Percentiles rank a stretch among this genome's conserved stretches.
These are phyloP conservation scores for Acanthopagrus latus DNA, from an alignment of 2,797 vertebrate species.

Conservation along the genomic window DNA sequence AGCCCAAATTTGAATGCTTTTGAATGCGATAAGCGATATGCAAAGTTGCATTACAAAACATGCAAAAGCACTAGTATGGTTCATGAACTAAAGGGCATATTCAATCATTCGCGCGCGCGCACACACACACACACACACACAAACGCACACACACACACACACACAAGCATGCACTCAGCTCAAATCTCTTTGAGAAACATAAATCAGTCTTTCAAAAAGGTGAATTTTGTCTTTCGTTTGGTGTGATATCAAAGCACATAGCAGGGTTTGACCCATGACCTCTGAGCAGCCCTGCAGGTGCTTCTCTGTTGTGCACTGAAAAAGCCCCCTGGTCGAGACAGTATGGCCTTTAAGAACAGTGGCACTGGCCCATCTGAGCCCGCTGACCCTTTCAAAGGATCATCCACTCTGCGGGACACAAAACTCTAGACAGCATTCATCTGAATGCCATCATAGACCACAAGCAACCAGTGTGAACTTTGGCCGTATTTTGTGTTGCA, in stretches of 20 bases:
- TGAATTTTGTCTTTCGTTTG: constrained; percentile 26
- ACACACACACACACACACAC: background rate
- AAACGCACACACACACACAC: background rate
- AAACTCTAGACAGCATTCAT: constrained; percentile 37
- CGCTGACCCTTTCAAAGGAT: constrained; percentile 52
- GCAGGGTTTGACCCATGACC: constrained; percentile 47
- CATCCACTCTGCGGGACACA: constrained; percentile 12
- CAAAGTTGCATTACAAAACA: constrained; percentile 11
- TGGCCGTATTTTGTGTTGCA: background rate
- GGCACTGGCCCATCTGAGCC: constrained; percentile 39
- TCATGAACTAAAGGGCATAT: background rate
- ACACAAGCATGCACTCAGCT: background rate
- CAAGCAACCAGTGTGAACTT: background rate
- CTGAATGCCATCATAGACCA: constrained; percentile 43
- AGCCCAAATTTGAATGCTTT: background rate
- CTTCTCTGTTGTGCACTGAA: constrained; percentile 59
- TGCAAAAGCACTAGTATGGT: background rate
- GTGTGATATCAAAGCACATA: constrained; percentile 34
- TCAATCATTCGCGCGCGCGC: background rate
- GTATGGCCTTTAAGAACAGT: constrained; percentile 64
- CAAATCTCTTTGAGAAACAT: constrained; percentile 3
- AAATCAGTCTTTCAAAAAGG: constrained; percentile 46
- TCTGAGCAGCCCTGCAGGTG: constrained; percentile 36
- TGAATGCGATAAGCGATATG: background rate
- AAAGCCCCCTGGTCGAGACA: constrained; percentile 39